Evolutionary conservation across 2,888 invertebrate species (phyloP).

Genomic region (Subacronicta megacephala): DNA sequence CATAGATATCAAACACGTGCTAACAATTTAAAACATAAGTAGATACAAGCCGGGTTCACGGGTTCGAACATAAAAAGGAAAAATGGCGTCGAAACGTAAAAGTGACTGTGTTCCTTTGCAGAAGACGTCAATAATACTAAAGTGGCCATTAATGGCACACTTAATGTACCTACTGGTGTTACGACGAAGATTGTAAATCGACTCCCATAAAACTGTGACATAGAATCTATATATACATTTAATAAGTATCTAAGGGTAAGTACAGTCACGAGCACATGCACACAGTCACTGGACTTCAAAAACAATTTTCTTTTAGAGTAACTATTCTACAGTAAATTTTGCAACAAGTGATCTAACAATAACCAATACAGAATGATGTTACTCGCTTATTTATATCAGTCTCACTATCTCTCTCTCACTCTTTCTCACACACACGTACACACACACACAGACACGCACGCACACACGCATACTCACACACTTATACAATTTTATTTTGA

Average conservation of each 20-base stretch:
- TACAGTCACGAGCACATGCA: too few relatives aligned
- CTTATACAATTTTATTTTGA: too few relatives aligned
- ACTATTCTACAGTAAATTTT: too few relatives aligned
- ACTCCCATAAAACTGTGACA: constrained; percentile 67
- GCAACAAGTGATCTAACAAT: too few relatives aligned
- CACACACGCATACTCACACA: too few relatives aligned
- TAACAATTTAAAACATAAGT: constrained; percentile 37
- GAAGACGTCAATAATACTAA: constrained; percentile 76
- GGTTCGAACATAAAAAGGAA: constrained; percentile 64
- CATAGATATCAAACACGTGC: constrained; percentile 21
- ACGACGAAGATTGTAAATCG: constrained; percentile 77
- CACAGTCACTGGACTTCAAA: too few relatives aligned
- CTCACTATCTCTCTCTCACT: too few relatives aligned
- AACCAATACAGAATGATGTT: too few relatives aligned
- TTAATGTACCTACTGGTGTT: constrained; percentile 61
- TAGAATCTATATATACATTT: constrained; percentile 47
- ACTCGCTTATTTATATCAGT: too few relatives aligned
- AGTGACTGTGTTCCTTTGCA: constrained; percentile 68
- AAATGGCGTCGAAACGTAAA: constrained; percentile 65
- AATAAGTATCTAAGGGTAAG: constrained; percentile 38
- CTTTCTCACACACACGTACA: too few relatives aligned
- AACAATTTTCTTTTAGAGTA: too few relatives aligned
- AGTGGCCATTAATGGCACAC: constrained; percentile 68
- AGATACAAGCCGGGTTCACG: constrained; percentile 52
- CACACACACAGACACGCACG: too few relatives aligned